These are phyloP conservation scores for Bellardia pandia DNA, from an alignment of 2,888 invertebrate species.

Conservation along the genomic window DNA sequence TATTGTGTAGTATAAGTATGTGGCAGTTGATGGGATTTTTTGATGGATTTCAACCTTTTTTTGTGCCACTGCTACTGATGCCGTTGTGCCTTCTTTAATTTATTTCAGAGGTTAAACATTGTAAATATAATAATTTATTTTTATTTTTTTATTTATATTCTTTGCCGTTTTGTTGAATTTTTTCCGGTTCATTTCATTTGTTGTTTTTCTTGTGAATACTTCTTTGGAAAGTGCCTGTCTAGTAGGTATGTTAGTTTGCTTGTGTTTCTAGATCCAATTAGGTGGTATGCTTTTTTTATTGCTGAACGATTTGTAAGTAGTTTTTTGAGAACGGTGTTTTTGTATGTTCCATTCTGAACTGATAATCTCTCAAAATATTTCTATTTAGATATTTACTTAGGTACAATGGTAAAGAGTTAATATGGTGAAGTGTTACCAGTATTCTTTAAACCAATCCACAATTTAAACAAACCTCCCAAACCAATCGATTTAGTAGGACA, in stretches of 20 bases:
- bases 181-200: constrained; percentile 1
- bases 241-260: not conserved
- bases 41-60: constrained; percentile 30
- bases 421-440: no score
- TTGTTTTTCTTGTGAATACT: not conserved
- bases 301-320: no score
- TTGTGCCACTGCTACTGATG: not conserved
- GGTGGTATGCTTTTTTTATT: no score
- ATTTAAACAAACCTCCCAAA: no score
- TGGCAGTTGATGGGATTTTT: constrained; percentile 7
- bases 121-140: constrained; percentile 56
- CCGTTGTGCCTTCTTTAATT: constrained; percentile 33
- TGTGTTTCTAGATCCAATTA: no score
- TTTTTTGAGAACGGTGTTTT: no score
- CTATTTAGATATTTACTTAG: no score
- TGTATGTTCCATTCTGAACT: no score
- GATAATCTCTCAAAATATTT: no score
- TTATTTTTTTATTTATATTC: constrained; percentile 64
- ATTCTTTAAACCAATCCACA: no score
- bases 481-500: no score
- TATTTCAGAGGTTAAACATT: constrained; percentile 61
- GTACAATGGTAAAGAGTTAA: no score
- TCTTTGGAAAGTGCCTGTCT: not conserved
- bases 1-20: not conserved
- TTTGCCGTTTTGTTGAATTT: constrained; percentile 14